Evolutionary conservation across 1,140 invertebrate genomes (phyloP), one percentile per base, ranked within the genome.

Genomic region (Tyrophagus putrescentiae): DNA sequence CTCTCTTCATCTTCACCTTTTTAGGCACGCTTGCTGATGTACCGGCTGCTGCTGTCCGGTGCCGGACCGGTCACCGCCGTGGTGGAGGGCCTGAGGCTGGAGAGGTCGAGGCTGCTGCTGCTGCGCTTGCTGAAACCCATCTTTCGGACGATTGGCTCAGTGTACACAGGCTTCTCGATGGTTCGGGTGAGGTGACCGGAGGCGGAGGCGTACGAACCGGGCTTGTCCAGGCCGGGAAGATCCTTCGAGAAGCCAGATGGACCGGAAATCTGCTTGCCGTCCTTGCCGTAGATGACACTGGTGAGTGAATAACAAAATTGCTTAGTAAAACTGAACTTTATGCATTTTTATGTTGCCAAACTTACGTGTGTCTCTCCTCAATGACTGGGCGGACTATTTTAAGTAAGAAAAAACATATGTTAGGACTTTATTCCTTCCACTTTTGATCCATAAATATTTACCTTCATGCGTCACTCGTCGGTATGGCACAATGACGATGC

Each of bases 241-340:
- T 57, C 32, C 29, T 34, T 41, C 2, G 32, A 2, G 9, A 57
- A 41, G 28, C 32, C 33, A 18, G 56, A 4, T 3, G 36, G 57
- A 28, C 57, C 57, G 18, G 36, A 42, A 42, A 59, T 59, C 27
- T 59, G 57, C 50, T 59, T 59, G 11, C 57, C 57, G 36, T 59
- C 57, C 29, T 59, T 59, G 6, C 57, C 57, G 25, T 59, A 59
- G 57, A 59, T 59, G 29, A 59, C 57, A n/a, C n/a, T n/a, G n/a
- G n/a, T n/a, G n/a, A n/a, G n/a, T n/a, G n/a, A n/a, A n/a, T n/a
- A n/a, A n/a, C n/a, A n/a, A n/a, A n/a, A n/a, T n/a, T n/a, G n/a
- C n/a, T n/a, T n/a, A n/a, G n/a, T n/a, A n/a, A n/a, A n/a, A n/a
- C n/a, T n/a, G n/a, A n/a, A n/a, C n/a, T n/a, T n/a, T n/a, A n/a